phyloP scores from a whole-genome alignment of 2,797 vertebrate genomes.

The Chiroxiphia lanceolata region DNA sequence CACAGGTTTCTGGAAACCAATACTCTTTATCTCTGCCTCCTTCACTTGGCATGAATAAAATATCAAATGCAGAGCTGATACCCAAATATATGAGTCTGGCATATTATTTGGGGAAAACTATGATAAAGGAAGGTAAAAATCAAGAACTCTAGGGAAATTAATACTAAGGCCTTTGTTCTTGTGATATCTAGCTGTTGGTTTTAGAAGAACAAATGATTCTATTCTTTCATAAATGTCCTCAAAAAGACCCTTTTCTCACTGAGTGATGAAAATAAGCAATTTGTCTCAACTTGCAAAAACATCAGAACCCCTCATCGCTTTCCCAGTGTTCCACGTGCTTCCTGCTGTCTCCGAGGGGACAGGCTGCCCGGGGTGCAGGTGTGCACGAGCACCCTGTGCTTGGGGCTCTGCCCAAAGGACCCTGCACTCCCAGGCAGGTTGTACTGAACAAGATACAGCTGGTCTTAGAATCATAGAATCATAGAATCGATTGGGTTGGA shows the following conservation, averaged over 20 bases:
- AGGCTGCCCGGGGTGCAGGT: fast-evolving
- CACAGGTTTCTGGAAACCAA: background rate
- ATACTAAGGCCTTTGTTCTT: background rate
- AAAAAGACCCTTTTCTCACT: background rate
- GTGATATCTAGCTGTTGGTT: background rate
- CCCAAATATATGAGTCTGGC: fast-evolving
- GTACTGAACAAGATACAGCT: background rate
- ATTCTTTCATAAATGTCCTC: background rate
- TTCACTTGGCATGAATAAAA: background rate
- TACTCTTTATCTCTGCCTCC: background rate
- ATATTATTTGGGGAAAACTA: background rate
- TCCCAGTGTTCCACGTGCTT: background rate
- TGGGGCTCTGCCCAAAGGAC: background rate
- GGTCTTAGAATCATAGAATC: too few species aligned
- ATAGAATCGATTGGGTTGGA: too few species aligned
- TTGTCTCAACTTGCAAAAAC: background rate
- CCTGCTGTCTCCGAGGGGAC: background rate
- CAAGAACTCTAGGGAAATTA: background rate
- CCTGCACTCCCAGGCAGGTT: fast-evolving
- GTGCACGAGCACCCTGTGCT: background rate
- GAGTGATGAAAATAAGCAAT: background rate
- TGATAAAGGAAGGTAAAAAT: background rate
- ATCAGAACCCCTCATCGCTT: background rate
- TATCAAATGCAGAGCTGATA: background rate
- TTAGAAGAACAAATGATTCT: background rate